A percentile compares a stretch with the other conserved stretches of the same genome.
Evolutionary conservation across 2,888 invertebrate species (phyloP).

Genomic region (Platycheirus rosarum): DNA sequence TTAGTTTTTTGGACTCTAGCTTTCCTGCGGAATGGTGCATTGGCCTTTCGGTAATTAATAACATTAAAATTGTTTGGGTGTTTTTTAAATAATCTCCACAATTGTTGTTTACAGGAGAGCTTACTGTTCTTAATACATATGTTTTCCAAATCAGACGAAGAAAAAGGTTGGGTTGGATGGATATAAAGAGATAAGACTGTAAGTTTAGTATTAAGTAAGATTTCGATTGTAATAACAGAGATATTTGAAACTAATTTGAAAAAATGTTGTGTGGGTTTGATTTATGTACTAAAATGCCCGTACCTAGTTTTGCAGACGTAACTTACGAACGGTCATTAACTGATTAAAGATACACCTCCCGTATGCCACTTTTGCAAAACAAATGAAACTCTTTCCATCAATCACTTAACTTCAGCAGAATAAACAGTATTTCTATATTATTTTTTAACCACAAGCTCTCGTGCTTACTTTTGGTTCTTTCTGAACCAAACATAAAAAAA

Average conservation of each 20-base stretch:
- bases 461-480: too few relatives aligned
- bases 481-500: too few relatives aligned
- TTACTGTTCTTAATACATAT: background rate
- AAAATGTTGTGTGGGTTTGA: constrained; percentile 42
- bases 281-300: constrained; percentile 45
- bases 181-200: constrained; percentile 38
- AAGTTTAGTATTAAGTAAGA: constrained; percentile 22
- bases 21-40: background rate
- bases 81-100: constrained; percentile 10
- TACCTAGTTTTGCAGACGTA: constrained; percentile 55
- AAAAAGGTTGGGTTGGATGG: constrained; percentile 30
- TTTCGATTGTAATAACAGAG: constrained; percentile 29
- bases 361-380: too few relatives aligned
- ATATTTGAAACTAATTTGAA: constrained; percentile 12
- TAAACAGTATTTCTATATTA: too few relatives aligned
- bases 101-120: constrained; percentile 4
- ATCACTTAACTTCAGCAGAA: too few relatives aligned
- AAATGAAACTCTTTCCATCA: too few relatives aligned
- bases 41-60: background rate
- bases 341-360: too few relatives aligned
- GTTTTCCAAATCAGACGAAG: constrained; percentile 2
- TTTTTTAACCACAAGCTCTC: too few relatives aligned
- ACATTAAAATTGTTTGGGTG: background rate
- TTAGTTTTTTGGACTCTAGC: constrained; percentile 2
- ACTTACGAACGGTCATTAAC: too few relatives aligned